Conservation (phyloP, 1,140 invertebrate genomes). For the Mylabris phalerata region DNA sequence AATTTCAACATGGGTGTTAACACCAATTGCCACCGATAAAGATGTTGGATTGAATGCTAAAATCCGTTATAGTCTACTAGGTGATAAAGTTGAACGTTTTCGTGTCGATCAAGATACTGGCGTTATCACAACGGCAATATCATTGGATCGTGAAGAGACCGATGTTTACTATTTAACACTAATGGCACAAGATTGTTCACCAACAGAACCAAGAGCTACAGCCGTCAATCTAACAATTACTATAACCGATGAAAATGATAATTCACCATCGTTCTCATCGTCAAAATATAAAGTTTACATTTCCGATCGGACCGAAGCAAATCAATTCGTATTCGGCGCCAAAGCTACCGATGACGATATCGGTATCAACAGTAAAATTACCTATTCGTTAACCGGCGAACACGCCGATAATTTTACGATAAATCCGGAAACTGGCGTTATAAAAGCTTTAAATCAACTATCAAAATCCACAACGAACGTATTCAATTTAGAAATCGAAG, state of each 20-base stretch:
- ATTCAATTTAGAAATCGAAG: conserved; percentile 67
- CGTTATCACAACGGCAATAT: conserved; percentile 60
- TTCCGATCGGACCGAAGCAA: conserved; percentile 65
- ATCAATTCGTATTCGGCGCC: conserved; percentile 82
- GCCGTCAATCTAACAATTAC: conserved; percentile 74
- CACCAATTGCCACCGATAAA: conserved; percentile 67
- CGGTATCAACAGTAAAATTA: conserved; percentile 69
- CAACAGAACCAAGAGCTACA: conserved; percentile 68
- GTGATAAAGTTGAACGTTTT: conserved; percentile 63
- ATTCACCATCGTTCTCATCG: conserved; percentile 69
- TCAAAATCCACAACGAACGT: conserved; percentile 44
- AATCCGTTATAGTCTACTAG: conserved; percentile 72
- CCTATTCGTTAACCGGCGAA: conserved; percentile 69
- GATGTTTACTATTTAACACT: conserved; percentile 71
- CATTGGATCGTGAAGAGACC: conserved; percentile 73
- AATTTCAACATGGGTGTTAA: conserved; percentile 62
- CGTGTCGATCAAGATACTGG: conserved; percentile 67
- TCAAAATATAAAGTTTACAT: conserved; percentile 68
- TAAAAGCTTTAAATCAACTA: conserved; percentile 61
- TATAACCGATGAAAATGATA: conserved; percentile 82
- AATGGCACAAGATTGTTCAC: conserved; percentile 79
- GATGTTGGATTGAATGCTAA: conserved; percentile 78
- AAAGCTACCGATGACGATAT: conserved; percentile 74
- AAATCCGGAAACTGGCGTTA: conserved; percentile 72
- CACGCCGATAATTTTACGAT: conserved; percentile 72